Evolutionary conservation across 2,113 vertebrate species (phyloP).

Genomic region (Archilochus colubris): DNA sequence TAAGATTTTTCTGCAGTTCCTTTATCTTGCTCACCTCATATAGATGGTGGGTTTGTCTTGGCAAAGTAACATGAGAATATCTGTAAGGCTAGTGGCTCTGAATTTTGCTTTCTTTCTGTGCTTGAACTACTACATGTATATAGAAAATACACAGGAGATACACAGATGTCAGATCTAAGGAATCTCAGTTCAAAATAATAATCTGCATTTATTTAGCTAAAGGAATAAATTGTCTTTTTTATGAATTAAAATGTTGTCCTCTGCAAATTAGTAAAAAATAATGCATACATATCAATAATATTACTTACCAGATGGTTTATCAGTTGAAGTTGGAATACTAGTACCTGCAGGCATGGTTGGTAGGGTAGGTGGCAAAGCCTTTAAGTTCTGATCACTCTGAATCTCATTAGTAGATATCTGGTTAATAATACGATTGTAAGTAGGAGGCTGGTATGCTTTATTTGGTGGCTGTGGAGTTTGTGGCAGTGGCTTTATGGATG

Average conservation of each 20-base stretch:
- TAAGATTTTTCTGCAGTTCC: neutral
- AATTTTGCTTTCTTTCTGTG: neutral
- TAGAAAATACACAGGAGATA: neutral
- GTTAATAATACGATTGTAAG: conserved; percentile 85
- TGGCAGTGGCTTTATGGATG: conserved; percentile 70
- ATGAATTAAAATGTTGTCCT: neutral
- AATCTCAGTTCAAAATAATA: neutral
- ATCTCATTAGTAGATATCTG: conserved; percentile 97
- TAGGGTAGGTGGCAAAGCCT: conserved; percentile 83
- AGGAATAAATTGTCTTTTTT: neutral
- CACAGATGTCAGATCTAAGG: neutral
- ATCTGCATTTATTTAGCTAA: neutral
- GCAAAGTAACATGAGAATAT: neutral
- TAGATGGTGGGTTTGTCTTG: neutral
- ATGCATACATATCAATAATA: neutral
- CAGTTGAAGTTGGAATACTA: conserved; percentile 87
- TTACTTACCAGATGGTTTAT: conserved; percentile 94
- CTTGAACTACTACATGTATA: neutral
- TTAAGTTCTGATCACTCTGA: conserved; percentile 94
- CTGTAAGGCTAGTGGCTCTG: neutral
- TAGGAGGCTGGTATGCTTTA: conserved; percentile 83
- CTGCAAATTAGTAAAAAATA: neutral
- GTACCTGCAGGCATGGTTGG: conserved; percentile 93
- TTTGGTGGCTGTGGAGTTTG: conserved; percentile 78
- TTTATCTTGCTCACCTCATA: neutral